Base-by-base conservation (phyloP, 2,797 vertebrate genomes). In the Chiroxiphia lanceolata region DNA sequence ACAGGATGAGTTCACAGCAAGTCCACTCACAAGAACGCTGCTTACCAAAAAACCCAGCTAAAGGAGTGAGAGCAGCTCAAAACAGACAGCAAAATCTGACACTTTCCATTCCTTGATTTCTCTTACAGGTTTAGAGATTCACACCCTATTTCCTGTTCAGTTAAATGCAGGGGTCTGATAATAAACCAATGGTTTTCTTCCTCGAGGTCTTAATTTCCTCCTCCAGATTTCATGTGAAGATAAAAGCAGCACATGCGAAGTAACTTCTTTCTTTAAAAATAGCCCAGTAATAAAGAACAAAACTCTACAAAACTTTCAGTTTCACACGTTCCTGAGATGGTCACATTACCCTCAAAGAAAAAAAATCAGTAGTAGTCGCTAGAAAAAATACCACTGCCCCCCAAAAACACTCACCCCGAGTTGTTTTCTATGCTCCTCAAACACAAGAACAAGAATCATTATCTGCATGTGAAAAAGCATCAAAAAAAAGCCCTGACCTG, bases 141-240 rank as follows among this genome's bases (percentile, higher is more conserved):
- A 83, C 50, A 36, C 53, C 21, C 63, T 59, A 12, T 38, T 51
- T 77, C 45, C 64, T 63, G 22, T 61, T 56, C 81, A 88, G 67
- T 63, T 88, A 51, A 88, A 76, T 81, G 63, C 48, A 84, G 57
- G 27, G 31, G 42, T 45, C 53, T 88, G 75, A 51, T 44, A 67
- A 86, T 23, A 86, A 93, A 67, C 16, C 48, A 48, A 27, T 15
- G n/a, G 36, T 40, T 93, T 91, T 83, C 77, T 68, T 79, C 70
- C 77, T 82, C 44, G 10, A 83, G 61, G 88, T 79, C 90, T 79
- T 93, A 3, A 82, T 71, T 91, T 94, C 90, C 83, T 93, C 63
- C 82, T 89, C 68, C 83, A 93, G 67, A 74, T 82, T 59, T 59
- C 77, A 74, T 3, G 15, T 23, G 27, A 80, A 85, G 67, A 94